Percentiles rank a stretch among this genome's conserved stretches.
These are phyloP conservation scores for Gobius niger DNA, from an alignment of 2,113 vertebrate genomes.

Conservation along the genomic window DNA sequence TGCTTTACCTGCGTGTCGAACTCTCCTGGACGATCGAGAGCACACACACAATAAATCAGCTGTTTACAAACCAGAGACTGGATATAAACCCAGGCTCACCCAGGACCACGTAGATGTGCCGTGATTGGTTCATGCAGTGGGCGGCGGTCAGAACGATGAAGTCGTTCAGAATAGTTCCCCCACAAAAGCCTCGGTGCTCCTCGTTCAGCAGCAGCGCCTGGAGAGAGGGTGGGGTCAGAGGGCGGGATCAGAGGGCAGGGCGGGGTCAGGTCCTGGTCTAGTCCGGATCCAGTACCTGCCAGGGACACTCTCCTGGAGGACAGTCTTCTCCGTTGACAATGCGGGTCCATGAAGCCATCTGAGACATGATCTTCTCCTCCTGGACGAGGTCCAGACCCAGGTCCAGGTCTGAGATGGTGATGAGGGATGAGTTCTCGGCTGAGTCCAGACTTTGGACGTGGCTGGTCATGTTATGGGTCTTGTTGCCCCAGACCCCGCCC, in stretches of 20 bases:
- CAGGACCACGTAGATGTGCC: constrained; percentile 78
- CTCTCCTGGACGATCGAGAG: constrained; percentile 77
- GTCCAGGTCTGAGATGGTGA: too few species aligned
- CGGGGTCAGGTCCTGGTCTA: neutral
- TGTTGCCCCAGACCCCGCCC: neutral
- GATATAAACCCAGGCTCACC: constrained; percentile 72
- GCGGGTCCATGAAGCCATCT: constrained; percentile 17
- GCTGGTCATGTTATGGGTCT: neutral
- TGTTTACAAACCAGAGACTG: too few species aligned
- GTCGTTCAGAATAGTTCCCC: constrained; percentile 87
- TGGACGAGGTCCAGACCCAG: neutral
- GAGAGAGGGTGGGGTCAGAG: too few species aligned
- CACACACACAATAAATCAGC: too few species aligned
- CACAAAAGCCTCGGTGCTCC: constrained; percentile 81
- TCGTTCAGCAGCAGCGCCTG: constrained; percentile 88
- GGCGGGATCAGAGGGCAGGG: too few species aligned
- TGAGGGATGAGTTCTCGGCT: too few species aligned
- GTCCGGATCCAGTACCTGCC: constrained; percentile 82
- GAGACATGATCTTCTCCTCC: rapidly evolving
- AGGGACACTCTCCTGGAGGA: constrained; percentile 85
- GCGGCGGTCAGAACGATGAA: constrained; percentile 86
- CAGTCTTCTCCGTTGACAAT: constrained; percentile 84
- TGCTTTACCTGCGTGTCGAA: constrained; percentile 72
- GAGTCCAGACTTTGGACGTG: too few species aligned
- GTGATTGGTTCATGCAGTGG: constrained; percentile 86